Percentiles rank a stretch among this genome's conserved stretches.
phyloP scores from a whole-genome alignment of 2,797 vertebrate genomes.

The Esox lucius region DNA sequence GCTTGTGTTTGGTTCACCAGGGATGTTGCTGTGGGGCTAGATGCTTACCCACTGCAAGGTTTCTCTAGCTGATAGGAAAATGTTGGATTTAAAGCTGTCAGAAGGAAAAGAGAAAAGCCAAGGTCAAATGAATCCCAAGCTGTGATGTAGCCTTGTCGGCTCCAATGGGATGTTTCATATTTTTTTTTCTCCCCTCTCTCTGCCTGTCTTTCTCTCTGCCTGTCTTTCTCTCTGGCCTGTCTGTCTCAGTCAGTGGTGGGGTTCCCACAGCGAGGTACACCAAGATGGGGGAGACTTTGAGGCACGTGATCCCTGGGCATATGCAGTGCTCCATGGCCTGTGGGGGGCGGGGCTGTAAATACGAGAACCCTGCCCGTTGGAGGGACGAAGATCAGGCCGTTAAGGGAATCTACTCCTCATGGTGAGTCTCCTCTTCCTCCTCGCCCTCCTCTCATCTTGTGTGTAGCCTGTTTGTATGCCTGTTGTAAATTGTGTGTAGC shows the following conservation, averaged over 20 bases:
- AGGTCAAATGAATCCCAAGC: not conserved
- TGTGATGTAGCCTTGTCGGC: not conserved
- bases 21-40: not conserved
- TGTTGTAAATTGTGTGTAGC: not conserved
- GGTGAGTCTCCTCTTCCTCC: slow-evolving; percentile 69
- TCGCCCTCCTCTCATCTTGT: not conserved
- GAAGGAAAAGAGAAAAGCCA: not conserved
- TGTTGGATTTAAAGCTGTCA: not conserved
- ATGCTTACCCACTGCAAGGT: not conserved
- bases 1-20: not conserved
- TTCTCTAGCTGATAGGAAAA: not conserved
- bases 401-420: slow-evolving; percentile 94
- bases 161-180: not conserved
- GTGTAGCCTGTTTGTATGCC: not conserved
- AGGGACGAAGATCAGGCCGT: slow-evolving; percentile 89
- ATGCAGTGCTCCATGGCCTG: slow-evolving; percentile 98
- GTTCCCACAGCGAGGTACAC: slow-evolving; percentile 95
- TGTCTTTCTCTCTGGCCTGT: not conserved
- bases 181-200: not conserved
- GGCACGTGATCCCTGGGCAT: slow-evolving; percentile 92
- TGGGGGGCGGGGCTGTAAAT: slow-evolving; percentile 94
- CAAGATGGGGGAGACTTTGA: slow-evolving; percentile 91
- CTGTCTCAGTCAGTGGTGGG: slow-evolving; percentile 70
- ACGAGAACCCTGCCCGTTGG: slow-evolving; percentile 96
- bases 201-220: not conserved